phyloP scores from a whole-genome alignment of 2,888 invertebrate species.

The Reticulitermes lucifugus region DNA sequence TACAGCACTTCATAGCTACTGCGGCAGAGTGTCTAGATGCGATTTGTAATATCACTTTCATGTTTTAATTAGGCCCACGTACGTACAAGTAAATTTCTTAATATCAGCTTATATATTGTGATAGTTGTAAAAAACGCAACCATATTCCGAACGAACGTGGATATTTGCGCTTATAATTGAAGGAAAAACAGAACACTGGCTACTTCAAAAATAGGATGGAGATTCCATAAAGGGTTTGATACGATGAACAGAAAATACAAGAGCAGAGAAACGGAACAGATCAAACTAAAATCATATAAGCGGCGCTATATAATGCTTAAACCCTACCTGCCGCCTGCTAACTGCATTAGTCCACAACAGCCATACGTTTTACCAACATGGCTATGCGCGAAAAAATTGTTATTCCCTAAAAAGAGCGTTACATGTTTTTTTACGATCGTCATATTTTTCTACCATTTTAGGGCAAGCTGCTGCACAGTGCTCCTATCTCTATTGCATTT shows the following conservation, averaged over 20 bases:
- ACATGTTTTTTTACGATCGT: conserved; percentile 26
- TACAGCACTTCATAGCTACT: too few species aligned
- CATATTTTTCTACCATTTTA: conserved; percentile 35
- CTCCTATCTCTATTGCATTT: conserved; percentile 27
- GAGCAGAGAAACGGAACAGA: background rate
- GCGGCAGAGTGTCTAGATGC: too few species aligned
- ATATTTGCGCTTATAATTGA: background rate
- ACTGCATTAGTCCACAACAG: background rate
- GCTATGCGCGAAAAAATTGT: background rate
- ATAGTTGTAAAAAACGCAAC: too few species aligned
- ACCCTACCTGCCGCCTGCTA: background rate
- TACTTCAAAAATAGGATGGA: background rate
- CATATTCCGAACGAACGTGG: too few species aligned
- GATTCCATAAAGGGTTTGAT: background rate
- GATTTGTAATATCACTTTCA: too few species aligned
- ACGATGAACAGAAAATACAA: background rate
- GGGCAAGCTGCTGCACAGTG: background rate
- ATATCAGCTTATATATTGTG: too few species aligned
- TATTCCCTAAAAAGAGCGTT: conserved; percentile 11
- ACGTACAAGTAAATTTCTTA: too few species aligned
- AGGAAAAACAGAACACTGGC: background rate
- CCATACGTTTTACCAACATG: background rate
- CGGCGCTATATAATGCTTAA: conserved; percentile 33
- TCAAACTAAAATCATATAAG: background rate
- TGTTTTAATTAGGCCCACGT: too few species aligned